Conservation (phyloP, 2,797 vertebrate species). For the Mormyrops attenuatus region DNA sequence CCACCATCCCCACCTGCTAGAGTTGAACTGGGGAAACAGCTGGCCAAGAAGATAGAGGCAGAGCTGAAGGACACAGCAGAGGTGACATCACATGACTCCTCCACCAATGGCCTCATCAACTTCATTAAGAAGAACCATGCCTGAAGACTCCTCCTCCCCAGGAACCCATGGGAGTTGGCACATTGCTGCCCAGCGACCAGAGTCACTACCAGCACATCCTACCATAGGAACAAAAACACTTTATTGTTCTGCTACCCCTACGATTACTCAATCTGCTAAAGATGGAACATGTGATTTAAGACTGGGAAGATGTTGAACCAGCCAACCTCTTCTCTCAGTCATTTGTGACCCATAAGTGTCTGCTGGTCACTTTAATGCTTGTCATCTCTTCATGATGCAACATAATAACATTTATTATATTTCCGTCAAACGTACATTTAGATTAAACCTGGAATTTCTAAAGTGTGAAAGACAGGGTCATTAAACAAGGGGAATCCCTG, state of each 20-base stretch:
- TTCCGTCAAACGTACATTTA: not conserved
- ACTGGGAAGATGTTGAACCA: not conserved
- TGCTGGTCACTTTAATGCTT: not conserved
- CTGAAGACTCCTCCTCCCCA: slow-evolving; percentile 47
- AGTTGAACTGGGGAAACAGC: slow-evolving; percentile 73
- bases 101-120: slow-evolving; percentile 70
- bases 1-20: slow-evolving; percentile 45
- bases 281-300: not conserved
- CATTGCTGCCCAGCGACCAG: not conserved
- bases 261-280: not conserved
- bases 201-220: not conserved
- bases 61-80: slow-evolving; percentile 58
- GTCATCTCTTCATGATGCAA: not conserved
- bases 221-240: not conserved
- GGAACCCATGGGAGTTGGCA: not conserved
- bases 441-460: not conserved
- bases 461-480: not conserved
- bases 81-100: slow-evolving; percentile 67
- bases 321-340: not conserved
- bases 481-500: not conserved
- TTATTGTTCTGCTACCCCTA: not conserved
- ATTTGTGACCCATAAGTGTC: not conserved
- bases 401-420: not conserved
- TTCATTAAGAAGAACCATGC: slow-evolving; percentile 88
- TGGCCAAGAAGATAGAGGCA: slow-evolving; percentile 75